Base-by-base conservation (phyloP, 1,140 invertebrate species). In the Penaeus indicus region DNA sequence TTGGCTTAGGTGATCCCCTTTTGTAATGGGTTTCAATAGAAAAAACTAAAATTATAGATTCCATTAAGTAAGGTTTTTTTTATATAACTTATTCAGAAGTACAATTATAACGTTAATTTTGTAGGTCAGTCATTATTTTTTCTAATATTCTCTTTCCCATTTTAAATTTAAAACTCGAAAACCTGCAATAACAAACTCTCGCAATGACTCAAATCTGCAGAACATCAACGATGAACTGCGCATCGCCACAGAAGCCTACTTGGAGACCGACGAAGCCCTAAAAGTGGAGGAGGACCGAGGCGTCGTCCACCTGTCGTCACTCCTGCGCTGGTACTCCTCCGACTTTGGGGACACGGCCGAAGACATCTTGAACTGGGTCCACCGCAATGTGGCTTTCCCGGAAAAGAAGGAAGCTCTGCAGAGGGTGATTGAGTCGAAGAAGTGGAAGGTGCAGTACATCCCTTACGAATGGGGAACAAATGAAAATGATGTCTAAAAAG, bases 401-500 rank as follows among this genome's bases (percentile, higher is more conserved):
- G 69, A 85, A 32, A 88, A 88, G 63, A 85, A 85, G 54, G 86
- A 69, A 38, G 72, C 64, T 2, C 61, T 80, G 22, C n/a, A 83
- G 27, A 75, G 32, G 19, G 27, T 89, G 19, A 13, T 83, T 13
- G 63, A 84, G 0, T n/a, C 47, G 7, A 75, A 75, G 47, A 82
- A 90, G 60, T 89, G 60, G 32, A 89, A 89, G 77, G 75, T 90
- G 54, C 61, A 54, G 32, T 89, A 90, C 32, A 67, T 90, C 38
- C 21, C 77, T 5, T 90, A 90, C 69, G 85, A 90, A 69, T 90
- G 90, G 90, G 69, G 79, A 69, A 83, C 85, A 22, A 90, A 90
- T 84, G 84, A 67, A 22, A 80, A 69, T 38, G 85, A 54, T 54
- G 54, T 54, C 54, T 54, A 54, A 54, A 54, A 54, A 54, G 1